A percentile compares a stretch with the other conserved stretches of the same genome.
Conservation (phyloP, 2,113 vertebrate species). For the Rhea americana region DNA sequence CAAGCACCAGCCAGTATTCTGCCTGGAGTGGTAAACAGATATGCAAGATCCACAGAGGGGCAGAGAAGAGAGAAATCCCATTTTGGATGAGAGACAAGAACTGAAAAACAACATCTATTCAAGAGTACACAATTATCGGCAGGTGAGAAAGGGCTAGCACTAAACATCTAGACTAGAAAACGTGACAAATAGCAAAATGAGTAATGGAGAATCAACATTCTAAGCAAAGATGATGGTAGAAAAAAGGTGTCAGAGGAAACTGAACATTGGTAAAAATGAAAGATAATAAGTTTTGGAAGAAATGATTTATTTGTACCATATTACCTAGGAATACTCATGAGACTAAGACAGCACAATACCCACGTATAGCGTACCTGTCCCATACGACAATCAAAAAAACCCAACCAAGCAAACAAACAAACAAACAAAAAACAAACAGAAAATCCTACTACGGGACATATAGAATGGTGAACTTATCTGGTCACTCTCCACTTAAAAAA, state of each 20-base stretch:
- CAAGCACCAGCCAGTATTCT: background rate
- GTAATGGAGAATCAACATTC: background rate
- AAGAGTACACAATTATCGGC: background rate
- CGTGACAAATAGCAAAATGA: background rate
- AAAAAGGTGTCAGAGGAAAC: background rate
- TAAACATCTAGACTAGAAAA: background rate
- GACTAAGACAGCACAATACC: no score
- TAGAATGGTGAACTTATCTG: background rate
- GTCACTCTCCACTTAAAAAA: background rate
- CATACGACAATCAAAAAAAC: background rate
- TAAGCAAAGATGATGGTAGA: background rate
- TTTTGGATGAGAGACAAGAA: background rate
- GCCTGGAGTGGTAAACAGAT: background rate
- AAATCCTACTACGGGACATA: background rate
- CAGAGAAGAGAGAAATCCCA: background rate
- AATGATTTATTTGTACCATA: background rate
- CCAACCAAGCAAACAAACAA: background rate
- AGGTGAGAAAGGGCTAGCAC: background rate
- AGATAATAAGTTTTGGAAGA: background rate
- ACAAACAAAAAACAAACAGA: background rate
- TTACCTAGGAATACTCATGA: background rate
- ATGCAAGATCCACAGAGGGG: no score
- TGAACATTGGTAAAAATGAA: background rate
- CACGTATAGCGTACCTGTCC: background rate
- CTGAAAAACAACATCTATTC: background rate